Conservation (phyloP, 2,797 vertebrate species). For the Pseudopleuronectes americanus region DNA sequence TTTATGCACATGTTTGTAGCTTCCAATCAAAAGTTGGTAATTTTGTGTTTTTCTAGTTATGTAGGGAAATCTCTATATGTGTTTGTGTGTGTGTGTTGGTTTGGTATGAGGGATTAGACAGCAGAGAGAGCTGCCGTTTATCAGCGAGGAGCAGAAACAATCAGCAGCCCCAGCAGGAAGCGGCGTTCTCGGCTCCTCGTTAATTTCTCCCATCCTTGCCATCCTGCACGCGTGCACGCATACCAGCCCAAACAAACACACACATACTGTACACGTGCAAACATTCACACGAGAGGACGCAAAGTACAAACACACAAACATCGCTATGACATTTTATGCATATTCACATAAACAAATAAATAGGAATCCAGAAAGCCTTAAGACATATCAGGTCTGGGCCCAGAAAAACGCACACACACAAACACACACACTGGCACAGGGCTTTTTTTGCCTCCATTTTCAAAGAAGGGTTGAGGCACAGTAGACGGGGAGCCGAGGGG, state of each 20-base stretch:
- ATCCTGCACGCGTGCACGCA: slow-evolving; percentile 3
- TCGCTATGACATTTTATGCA: slow-evolving; percentile 56
- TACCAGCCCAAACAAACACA: slow-evolving; percentile 3
- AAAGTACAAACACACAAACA: slow-evolving; percentile 7
- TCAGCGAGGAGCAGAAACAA: slow-evolving; percentile 78
- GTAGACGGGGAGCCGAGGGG: slow-evolving; percentile 55
- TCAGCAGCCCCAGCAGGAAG: slow-evolving; percentile 71
- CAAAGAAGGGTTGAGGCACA: slow-evolving; percentile 64
- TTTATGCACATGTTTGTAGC: slow-evolving; percentile 4
- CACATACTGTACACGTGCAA: not conserved
- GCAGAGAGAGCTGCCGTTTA: slow-evolving; percentile 70
- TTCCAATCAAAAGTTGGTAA: slow-evolving; percentile 25
- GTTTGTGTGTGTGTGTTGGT: slow-evolving; percentile 34
- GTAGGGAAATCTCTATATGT: slow-evolving; percentile 1
- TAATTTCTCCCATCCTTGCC: slow-evolving; percentile 49
- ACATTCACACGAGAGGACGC: not conserved
- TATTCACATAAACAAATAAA: slow-evolving; percentile 62
- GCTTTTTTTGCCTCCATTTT: slow-evolving; percentile 45
- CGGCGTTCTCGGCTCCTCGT: slow-evolving; percentile 44
- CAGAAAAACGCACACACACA: slow-evolving; percentile 24
- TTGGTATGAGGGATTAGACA: slow-evolving; percentile 69
- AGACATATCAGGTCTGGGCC: slow-evolving; percentile 42
- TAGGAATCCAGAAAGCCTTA: slow-evolving; percentile 47
- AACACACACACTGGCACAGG: not conserved
- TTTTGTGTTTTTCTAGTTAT: slow-evolving; percentile 21